Evolutionary conservation across 2,797 vertebrate species (phyloP).

Genomic region (Karalla daura): DNA sequence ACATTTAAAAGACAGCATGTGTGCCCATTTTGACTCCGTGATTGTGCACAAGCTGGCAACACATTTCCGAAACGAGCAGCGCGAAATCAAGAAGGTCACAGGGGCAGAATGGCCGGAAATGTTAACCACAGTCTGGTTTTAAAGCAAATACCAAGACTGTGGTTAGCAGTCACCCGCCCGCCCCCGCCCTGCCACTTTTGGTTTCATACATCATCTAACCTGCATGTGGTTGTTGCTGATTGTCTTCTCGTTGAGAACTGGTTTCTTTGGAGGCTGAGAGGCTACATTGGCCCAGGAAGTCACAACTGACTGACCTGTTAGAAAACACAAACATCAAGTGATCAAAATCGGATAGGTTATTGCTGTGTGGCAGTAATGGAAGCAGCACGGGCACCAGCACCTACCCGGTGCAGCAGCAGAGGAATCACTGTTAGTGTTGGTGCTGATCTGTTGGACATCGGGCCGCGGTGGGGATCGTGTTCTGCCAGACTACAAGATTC

Average conservation of each 20-base stretch:
- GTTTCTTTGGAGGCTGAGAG: conserved; percentile 85
- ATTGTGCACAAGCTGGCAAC: no score
- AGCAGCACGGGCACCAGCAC: background rate
- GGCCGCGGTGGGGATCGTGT: conserved; percentile 39
- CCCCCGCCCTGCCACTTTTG: background rate
- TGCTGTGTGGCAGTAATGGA: background rate
- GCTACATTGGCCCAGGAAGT: conserved; percentile 89
- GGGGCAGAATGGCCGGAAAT: no score
- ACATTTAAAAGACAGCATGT: background rate
- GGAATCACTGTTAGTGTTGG: conserved; percentile 17
- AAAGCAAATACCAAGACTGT: no score
- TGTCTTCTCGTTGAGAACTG: conserved; percentile 65
- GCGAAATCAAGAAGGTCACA: no score
- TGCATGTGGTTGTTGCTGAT: conserved; percentile 54
- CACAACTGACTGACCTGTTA: conserved; percentile 36
- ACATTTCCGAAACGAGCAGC: no score
- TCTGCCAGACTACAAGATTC: conserved; percentile 45
- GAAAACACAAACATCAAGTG: background rate
- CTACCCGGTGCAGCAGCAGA: conserved; percentile 57
- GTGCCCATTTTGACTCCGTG: no score
- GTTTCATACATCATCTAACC: conserved; percentile 50
- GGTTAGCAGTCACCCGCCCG: no score
- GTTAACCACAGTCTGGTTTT: no score
- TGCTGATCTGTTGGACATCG: conserved; percentile 24
- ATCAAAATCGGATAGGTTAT: background rate